Evolutionary conservation across 2,113 vertebrate genomes (phyloP).

Genomic region (Struthio camelus): DNA sequence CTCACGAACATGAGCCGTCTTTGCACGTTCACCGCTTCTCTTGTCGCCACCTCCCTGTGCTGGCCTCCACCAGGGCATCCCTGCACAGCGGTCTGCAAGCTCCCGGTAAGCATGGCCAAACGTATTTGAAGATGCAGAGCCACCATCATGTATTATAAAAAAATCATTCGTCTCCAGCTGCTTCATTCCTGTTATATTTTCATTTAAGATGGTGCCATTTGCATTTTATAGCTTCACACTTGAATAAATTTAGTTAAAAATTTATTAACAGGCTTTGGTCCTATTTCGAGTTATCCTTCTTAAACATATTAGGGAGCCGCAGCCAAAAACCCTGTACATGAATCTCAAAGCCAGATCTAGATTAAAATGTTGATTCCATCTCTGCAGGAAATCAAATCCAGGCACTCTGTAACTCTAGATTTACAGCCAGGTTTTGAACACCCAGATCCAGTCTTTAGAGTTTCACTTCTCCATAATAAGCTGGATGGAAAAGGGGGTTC

Average conservation of each 20-base stretch:
- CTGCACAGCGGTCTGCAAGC: neutral
- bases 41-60: neutral
- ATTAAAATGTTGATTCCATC: neutral
- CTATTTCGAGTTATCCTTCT: conserved; percentile 1
- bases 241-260: conserved; percentile 39
- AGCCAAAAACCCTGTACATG: neutral
- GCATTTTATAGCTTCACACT: conserved; percentile 12
- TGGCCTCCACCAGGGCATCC: neutral
- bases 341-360: conserved; percentile 4
- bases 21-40: neutral
- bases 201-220: conserved; percentile 15
- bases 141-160: neutral
- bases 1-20: neutral
- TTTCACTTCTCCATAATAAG: neutral
- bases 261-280: conserved; percentile 7
- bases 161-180: conserved; percentile 20
- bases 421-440: neutral
- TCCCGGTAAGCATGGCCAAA: neutral
- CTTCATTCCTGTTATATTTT: neutral
- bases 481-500: neutral
- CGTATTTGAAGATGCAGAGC: neutral
- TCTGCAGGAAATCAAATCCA: neutral
- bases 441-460: neutral
- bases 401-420: neutral
- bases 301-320: neutral